A percentile compares a stretch with the other conserved stretches of the same genome.
These are phyloP conservation scores for Drosophila asahinai DNA, from an alignment of 1,140 invertebrate species.

Conservation along the genomic window DNA sequence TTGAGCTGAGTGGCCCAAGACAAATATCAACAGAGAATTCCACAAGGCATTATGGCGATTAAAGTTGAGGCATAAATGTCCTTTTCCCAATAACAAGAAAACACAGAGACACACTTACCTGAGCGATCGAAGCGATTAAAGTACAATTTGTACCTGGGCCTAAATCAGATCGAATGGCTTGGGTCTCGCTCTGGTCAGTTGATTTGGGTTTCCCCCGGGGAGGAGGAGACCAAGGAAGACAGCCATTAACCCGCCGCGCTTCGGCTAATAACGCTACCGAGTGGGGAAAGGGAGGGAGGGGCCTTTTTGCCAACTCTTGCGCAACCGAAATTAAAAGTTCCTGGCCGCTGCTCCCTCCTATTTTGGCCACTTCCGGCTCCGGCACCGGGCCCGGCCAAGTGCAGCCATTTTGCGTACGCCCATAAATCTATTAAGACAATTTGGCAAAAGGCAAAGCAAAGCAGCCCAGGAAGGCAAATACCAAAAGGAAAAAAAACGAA, in stretches of 20 bases:
- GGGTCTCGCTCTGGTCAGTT: slow-evolving; percentile 21
- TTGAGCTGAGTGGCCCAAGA: slow-evolving; percentile 17
- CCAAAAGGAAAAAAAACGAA: slow-evolving; percentile 5
- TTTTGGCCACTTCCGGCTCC: slow-evolving; percentile 48
- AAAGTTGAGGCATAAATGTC: slow-evolving; percentile 31
- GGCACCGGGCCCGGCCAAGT: slow-evolving; percentile 61
- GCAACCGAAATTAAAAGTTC: slow-evolving; percentile 76
- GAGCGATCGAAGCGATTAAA: slow-evolving; percentile 18
- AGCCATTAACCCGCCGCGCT: slow-evolving; percentile 45
- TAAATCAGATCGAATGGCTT: neutral
- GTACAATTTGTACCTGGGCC: slow-evolving; percentile 7
- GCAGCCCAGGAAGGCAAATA: slow-evolving; percentile 22
- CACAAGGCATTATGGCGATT: slow-evolving; percentile 37
- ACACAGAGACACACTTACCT: slow-evolving; percentile 1
- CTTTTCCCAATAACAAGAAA: neutral
- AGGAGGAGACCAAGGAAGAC: neutral
- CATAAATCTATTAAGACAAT: slow-evolving; percentile 83
- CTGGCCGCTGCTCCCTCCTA: neutral
- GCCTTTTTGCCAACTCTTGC: slow-evolving; percentile 34
- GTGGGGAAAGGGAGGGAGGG: neutral
- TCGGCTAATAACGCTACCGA: slow-evolving; percentile 45
- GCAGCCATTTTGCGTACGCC: slow-evolving; percentile 79
- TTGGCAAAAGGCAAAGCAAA: slow-evolving; percentile 60
- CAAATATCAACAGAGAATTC: slow-evolving; percentile 35
- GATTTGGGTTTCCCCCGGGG: slow-evolving; percentile 11